These are phyloP conservation scores for Spisula subtruncata DNA, from an alignment of 2,888 invertebrate species.

Conservation along the genomic window DNA sequence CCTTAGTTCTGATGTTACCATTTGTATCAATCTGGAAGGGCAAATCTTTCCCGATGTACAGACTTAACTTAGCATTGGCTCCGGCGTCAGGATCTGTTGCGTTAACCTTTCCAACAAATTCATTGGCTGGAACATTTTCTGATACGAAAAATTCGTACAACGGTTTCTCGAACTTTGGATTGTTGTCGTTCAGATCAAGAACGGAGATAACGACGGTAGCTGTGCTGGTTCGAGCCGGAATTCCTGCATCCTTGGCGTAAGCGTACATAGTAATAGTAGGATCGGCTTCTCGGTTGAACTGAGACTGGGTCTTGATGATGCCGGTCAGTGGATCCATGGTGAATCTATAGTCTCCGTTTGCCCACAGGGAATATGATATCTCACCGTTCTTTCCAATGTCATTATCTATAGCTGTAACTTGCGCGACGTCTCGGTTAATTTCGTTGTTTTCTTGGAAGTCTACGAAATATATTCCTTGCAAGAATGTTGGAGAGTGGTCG, in stretches of 20 bases:
- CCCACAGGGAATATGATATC: slow-evolving; percentile 73
- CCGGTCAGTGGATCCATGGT: slow-evolving; percentile 77
- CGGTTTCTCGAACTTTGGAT: slow-evolving; percentile 66
- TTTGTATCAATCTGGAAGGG: slow-evolving; percentile 74
- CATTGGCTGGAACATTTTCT: slow-evolving; percentile 67
- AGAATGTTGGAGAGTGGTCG: slow-evolving; percentile 95
- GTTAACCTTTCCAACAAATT: slow-evolving; percentile 61
- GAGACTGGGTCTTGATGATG: slow-evolving; percentile 74
- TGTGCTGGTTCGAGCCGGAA: slow-evolving; percentile 72
- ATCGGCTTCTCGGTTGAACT: slow-evolving; percentile 78
- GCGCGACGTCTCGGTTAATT: slow-evolving; percentile 73
- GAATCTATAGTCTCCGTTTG: slow-evolving; percentile 70
- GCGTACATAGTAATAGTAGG: slow-evolving; percentile 74
- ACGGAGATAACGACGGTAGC: slow-evolving; percentile 72
- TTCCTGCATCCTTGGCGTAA: slow-evolving; percentile 77
- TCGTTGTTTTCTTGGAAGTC: slow-evolving; percentile 76
- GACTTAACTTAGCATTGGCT: slow-evolving; percentile 72
- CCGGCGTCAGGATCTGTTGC: slow-evolving; percentile 75
- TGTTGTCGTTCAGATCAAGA: slow-evolving; percentile 73
- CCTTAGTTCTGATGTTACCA: slow-evolving; percentile 73
- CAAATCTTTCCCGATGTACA: slow-evolving; percentile 56
- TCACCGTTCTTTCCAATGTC: slow-evolving; percentile 79
- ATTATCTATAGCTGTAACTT: slow-evolving; percentile 77
- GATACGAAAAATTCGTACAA: slow-evolving; percentile 67
- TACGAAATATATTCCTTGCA: slow-evolving; percentile 88